Base-by-base conservation (phyloP, 2,113 vertebrate species). In the Lipotes vexillifer region DNA sequence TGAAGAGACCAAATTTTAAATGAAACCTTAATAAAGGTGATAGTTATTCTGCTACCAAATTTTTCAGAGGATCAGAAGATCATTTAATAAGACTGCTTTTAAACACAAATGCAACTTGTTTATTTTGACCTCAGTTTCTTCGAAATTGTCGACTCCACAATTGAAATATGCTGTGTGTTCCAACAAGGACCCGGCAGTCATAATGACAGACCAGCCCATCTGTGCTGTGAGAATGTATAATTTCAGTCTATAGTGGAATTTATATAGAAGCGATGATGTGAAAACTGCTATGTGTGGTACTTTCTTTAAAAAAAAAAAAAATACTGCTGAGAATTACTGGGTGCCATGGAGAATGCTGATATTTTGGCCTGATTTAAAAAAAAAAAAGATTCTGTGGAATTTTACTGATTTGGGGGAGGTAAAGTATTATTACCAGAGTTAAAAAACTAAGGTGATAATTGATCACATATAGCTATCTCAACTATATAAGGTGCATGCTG, bases 41-140 rank as follows among this genome's bases (percentile, higher is more conserved):
- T 2, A 25, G 17, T 5, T 0, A 29, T 2, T 36, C 21, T 59
- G 38, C 44, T 2, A 0, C 41, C 6, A 9, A 15, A 14, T 13
- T 61, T 90, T 49, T 18, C 84, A 82, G 88, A 86, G 83, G 97
- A 86, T 83, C 83, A 96, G 75, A 90, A 93, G 93, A 93, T 88
- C 93, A 49, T 52, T 88, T 86, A 36, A 13, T 81, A 78, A 88
- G 97, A 31, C 91, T 93, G 97, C 95, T 98, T 96, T 94, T 49
- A 55, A 36, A 85, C 93, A 46, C 97, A 96, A 94, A 97, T 90
- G 96, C 97, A 94, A 96, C 96, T 96, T 98, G 98, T 98, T 99
- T 98, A 98, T 98, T 98, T 97, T 98, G 98, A 98, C 98, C 98
- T 96, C 98, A 88, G 98, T 97, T 97, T 98, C 98, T 96, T 93